Evolutionary conservation across 53 echinoderm and acorn worm genomes (phyloP).

Genomic region (Pentamera pediparva): DNA sequence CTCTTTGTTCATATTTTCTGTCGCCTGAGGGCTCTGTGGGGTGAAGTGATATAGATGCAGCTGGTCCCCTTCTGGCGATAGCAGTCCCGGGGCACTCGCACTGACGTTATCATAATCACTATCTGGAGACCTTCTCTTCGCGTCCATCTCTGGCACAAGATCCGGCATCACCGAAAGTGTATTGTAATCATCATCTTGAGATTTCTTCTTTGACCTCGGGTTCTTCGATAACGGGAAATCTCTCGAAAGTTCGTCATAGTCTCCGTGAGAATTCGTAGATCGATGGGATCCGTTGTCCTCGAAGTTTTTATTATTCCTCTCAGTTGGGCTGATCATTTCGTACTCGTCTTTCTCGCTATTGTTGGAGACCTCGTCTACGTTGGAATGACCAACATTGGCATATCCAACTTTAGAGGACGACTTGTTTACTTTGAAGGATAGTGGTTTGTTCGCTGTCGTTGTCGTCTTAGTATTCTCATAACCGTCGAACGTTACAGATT

Average conservation of each 20-base stretch:
- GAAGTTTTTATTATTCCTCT: background rate
- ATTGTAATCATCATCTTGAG: background rate
- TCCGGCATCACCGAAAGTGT: conserved; percentile 10
- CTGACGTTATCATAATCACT: conserved; percentile 12
- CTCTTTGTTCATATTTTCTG: background rate
- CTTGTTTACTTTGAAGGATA: background rate
- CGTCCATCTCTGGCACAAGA: background rate
- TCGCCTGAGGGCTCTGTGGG: conserved; percentile 1
- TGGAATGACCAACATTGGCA: conserved; percentile 1
- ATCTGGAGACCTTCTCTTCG: background rate
- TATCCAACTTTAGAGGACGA: background rate
- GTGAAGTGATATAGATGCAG: background rate
- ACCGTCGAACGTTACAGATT: background rate
- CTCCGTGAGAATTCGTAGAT: background rate
- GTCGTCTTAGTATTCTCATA: background rate
- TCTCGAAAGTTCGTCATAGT: conserved; percentile 4
- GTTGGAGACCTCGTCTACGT: background rate
- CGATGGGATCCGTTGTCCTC: background rate
- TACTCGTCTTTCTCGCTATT: background rate
- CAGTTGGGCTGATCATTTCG: conserved; percentile 25
- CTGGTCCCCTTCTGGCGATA: conserved; percentile 4
- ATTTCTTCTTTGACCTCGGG: background rate
- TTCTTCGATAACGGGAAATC: conserved; percentile 19
- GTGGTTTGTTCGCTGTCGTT: background rate
- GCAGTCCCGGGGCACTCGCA: background rate